Base-by-base conservation (phyloP, 2,888 invertebrate genomes). In the Stomorhina lunata region DNA sequence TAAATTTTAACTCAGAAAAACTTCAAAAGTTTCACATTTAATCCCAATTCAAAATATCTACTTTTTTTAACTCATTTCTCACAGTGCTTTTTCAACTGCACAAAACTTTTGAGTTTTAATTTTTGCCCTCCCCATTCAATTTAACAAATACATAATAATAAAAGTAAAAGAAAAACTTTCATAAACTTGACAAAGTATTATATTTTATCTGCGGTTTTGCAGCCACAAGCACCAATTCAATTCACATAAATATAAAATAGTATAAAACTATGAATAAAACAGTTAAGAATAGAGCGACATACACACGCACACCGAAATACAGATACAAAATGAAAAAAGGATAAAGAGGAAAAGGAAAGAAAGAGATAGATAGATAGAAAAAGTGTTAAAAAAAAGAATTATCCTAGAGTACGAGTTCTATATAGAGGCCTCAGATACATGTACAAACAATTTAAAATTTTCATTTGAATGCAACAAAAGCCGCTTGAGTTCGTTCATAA, bases 131-230 rank as follows among this genome's bases (percentile, higher is more conserved):
- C 72, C 72, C 48, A 53, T 43, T 29, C 61, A 69, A 69, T 69
- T 69, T 43, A 43, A 61, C 50, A 69, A 61, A 77, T 63, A 63
- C 22, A 55, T 32, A 43, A 12, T 6, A 43, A 22, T 27, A 53
- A 69, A 63, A 63, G 25, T 61, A 68, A 73, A 68, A 61, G 59
- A 65, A 80, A 71, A 77, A 72, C 72, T 77, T 77, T 68, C n/a
- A 34, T 61, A 61, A 75, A 75, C 48, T 81, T 81, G 81, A 81
- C 81, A 81, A 81, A 77, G 81, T 77, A 77, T 77, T 77, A 72
- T 77, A 81, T 72, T 80, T 73, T 81, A 81, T 81, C 81, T 81
- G 81, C 77, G 81, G 81, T 68, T 78, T 78, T 78, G 77, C 77
- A 81, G 78, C 81, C 78, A 77, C 73, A 77, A 77, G 79, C 72